These are phyloP conservation scores for Arothron firmamentum DNA, from an alignment of 2,113 vertebrate genomes.

Conservation along the genomic window DNA sequence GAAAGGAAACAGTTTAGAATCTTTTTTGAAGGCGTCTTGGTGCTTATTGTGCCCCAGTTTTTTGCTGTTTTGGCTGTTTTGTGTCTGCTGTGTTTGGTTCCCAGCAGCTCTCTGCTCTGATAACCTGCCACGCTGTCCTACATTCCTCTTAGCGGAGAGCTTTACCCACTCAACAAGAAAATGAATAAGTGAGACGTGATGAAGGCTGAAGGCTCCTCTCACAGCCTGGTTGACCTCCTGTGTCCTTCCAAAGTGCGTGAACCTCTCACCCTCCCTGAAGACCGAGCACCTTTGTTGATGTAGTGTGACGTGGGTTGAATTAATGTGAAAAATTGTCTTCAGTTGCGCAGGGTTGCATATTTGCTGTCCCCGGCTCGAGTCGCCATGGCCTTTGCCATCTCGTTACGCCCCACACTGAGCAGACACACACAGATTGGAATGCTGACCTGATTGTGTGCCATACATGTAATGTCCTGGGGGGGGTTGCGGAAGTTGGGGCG, in stretches of 20 bases:
- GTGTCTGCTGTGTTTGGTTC: slow-evolving; percentile 31
- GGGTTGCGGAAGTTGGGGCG: slow-evolving; percentile 13
- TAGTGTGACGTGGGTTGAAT: background rate
- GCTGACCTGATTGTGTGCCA: slow-evolving; percentile 28
- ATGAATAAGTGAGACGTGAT: slow-evolving; percentile 62
- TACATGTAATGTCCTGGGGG: slow-evolving; percentile 29
- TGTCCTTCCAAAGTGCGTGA: background rate
- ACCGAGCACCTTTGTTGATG: slow-evolving; percentile 17
- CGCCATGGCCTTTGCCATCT: slow-evolving; percentile 15
- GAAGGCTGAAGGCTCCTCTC: slow-evolving; percentile 15
- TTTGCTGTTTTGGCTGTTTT: background rate
- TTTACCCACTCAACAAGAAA: slow-evolving; percentile 31
- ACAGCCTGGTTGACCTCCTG: slow-evolving; percentile 20
- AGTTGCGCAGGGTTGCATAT: background rate
- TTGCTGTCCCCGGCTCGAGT: slow-evolving; percentile 24
- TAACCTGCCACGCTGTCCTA: slow-evolving; percentile 24
- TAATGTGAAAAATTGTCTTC: slow-evolving; percentile 2
- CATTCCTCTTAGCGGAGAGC: slow-evolving; percentile 46
- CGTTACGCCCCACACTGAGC: slow-evolving; percentile 9
- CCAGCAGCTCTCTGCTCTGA: slow-evolving; percentile 24
- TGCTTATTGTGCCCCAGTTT: background rate
- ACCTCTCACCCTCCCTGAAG: background rate
- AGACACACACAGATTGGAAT: background rate
- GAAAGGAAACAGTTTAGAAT: too few species aligned
- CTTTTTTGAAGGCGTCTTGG: slow-evolving; percentile 6